Evolutionary conservation across 2,888 invertebrate genomes (phyloP), one percentile per base, ranked within the genome.

Genomic region (Callyntrura sp.): DNA sequence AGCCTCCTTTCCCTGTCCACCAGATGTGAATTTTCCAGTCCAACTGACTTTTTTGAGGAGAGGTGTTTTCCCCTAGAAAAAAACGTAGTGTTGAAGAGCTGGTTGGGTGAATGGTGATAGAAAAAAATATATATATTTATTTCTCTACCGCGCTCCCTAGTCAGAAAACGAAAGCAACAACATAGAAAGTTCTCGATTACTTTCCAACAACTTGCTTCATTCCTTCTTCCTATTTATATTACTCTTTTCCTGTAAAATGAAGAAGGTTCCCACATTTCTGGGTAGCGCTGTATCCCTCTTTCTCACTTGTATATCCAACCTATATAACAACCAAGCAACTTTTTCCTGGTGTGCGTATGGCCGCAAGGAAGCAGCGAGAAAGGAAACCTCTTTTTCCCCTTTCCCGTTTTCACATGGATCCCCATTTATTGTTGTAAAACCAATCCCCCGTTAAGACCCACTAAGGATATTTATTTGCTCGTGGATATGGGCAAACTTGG

Each of bases 401-500:
- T 81, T 81, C 60, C 81, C 45, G 17, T 25, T 82, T 82, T 65
- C 65, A 82, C 82, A 65, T 65, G 20, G 12, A 28, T 70, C n/a
- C 76, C 48, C 70, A 70, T 73, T 60, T n/a, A n/a, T 55, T 35
- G 43, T 73, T 84, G 70, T 55, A 84, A 84, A 70, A 84, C 28
- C 68, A 43, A 84, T 84, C 55, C 84, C 55, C 70, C 20, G 43
- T 55, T 73, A 84, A 73, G 73, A 84, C 73, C n/a, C 55, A 68
- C 68, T 73, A 73, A 73, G 55, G 57, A 83, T 83, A 83, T n/a
- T n/a, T 83, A 68, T 83, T 83, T 84, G 73, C 73, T 84, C 20
- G n/a, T 55, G 84, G 55, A 84, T 84, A 84, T 73, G 84, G 60
- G 17, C 35, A 84, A 84, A 84, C 73, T 84, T 84, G 70, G 57